Evolutionary conservation across 2,888 invertebrate species (phyloP), one percentile per base, ranked within the genome.

Genomic region (Hemicrepidius hirtus): DNA sequence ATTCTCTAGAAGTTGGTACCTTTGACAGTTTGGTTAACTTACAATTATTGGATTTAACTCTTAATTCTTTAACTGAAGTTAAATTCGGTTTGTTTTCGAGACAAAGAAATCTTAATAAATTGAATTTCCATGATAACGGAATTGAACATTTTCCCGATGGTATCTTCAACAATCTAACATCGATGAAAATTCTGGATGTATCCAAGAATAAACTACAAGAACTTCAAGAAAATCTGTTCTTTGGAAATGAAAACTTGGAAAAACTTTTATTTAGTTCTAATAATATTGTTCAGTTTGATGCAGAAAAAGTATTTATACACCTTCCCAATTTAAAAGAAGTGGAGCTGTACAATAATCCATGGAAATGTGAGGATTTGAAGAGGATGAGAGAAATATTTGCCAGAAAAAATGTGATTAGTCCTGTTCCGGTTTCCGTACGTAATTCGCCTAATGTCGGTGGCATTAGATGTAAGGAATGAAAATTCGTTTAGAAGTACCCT

Each of bases 171-270:
- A 62, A 62, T 44, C 13, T 62, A 24, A 62, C 60, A 3, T 41
- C 60, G 9, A 12, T 62, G 24, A 21, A 12, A 5, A 10, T 3
- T 3, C 1, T 62, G n/a, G 60, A 62, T 24, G 10, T 62, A 1
- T 41, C 60, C 5, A 1, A 13, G n/a, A 62, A 62, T 13, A 41
- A 28, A 21, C 13, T 62, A n/a, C 13, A 21, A 5, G 41, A 41
- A 24, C 12, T 62, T n/a, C 41, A 37, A 13, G 60, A 41, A 16
- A 41, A 41, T n/a, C 28, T 62, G 1, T 62, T 62, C 10, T 18
- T 37, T 37, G 40, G 60, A 12, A 21, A 28, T 35, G 63, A 63
- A 35, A 63, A 63, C 49, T 32, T 63, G 10, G 16, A 49, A 49
- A 28, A 24, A 2, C 12, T 63, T 0, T 7, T 35, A 7, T 20